phyloP scores from a whole-genome alignment of 2,888 invertebrate species.

The Tetanocera ferruginea region DNA sequence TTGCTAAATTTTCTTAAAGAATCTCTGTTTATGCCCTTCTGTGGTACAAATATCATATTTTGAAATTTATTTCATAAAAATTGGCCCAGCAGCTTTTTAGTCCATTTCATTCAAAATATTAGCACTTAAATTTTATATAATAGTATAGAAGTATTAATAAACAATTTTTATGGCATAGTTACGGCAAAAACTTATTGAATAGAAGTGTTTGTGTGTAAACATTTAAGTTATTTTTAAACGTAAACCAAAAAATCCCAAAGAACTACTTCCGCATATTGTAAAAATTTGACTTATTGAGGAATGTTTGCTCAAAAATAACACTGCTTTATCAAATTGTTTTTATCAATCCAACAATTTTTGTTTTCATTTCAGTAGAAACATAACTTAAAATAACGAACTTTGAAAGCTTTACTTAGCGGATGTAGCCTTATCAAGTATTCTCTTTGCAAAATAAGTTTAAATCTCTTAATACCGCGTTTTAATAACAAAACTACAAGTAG shows the following conservation, averaged over 20 bases:
- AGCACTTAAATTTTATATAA: too few species aligned
- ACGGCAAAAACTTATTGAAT: too few species aligned
- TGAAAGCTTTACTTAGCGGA: neutral
- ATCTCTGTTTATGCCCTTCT: too few species aligned
- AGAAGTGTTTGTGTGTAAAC: neutral
- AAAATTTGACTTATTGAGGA: neutral
- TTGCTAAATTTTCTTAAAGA: too few species aligned
- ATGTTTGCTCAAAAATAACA: neutral
- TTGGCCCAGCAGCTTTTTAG: too few species aligned
- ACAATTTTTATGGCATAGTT: neutral
- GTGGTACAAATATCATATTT: too few species aligned
- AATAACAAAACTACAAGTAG: too few species aligned
- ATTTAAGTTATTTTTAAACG: neutral
- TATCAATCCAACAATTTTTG: neutral
- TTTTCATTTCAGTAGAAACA: neutral
- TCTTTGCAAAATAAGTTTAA: too few species aligned
- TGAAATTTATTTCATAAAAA: too few species aligned
- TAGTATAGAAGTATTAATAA: too few species aligned
- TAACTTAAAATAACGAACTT: neutral
- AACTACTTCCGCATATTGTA: constrained; percentile 15
- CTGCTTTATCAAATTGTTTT: neutral
- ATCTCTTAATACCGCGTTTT: too few species aligned
- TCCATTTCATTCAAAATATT: too few species aligned
- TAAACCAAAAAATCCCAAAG: neutral
- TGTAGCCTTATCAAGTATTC: constrained; percentile 19